A percentile compares a stretch with the other conserved stretches of the same genome.
These are phyloP conservation scores for Artemisiospiza belli DNA, from an alignment of 2,113 vertebrate species.

Conservation along the genomic window DNA sequence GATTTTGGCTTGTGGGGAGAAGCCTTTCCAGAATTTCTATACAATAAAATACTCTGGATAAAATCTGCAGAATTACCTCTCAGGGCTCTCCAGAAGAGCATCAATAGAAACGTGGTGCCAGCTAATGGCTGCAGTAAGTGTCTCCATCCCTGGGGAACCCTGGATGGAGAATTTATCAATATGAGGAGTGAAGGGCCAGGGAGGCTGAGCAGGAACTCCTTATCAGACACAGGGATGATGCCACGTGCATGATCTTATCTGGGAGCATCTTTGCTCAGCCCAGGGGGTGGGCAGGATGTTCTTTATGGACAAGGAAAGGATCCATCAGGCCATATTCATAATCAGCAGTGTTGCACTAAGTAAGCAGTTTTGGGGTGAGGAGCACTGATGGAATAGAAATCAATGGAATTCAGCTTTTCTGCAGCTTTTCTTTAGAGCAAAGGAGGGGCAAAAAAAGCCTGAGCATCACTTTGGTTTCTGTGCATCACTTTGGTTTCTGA, in stretches of 20 bases:
- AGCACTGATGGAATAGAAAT: conserved; percentile 38
- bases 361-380: conserved; percentile 40
- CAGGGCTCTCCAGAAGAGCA: conserved; percentile 24
- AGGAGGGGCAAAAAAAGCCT: neutral
- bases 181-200: conserved; percentile 40
- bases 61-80: conserved; percentile 66
- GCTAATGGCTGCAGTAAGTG: conserved; percentile 68
- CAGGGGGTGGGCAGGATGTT: conserved; percentile 33
- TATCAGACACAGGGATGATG: conserved; percentile 22
- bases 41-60: conserved; percentile 35
- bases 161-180: conserved; percentile 60
- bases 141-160: conserved; percentile 57
- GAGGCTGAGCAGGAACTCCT: conserved; percentile 20
- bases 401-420: conserved; percentile 61
- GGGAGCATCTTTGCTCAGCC: conserved; percentile 31
- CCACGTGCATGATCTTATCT: conserved; percentile 53
- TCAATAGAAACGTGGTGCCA: conserved; percentile 70
- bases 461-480: neutral
- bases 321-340: conserved; percentile 36
- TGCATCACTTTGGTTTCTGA: neutral
- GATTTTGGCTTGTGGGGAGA: neutral
- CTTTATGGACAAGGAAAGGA: neutral
- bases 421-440: conserved; percentile 15
- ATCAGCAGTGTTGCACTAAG: conserved; percentile 14
- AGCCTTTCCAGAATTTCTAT: conserved; percentile 24